phyloP scores from a whole-genome alignment of 2,888 invertebrate genomes.

The Rhagophthalmus giganteus region DNA sequence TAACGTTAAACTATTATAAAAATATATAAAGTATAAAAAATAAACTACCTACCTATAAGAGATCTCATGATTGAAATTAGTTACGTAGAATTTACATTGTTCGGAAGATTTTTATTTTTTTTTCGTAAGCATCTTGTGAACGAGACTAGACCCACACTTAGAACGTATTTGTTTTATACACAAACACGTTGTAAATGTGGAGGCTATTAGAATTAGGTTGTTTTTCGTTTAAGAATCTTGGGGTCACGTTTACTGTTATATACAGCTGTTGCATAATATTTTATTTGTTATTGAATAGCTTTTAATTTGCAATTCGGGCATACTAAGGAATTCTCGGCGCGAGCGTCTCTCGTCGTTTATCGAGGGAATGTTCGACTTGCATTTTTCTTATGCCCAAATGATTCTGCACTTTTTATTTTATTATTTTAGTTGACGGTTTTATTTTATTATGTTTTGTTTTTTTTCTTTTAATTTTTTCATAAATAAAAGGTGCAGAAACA shows the following conservation, averaged over 20 bases:
- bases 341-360: too few species aligned
- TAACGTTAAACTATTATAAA: constrained; percentile 46
- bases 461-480: too few species aligned
- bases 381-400: too few species aligned
- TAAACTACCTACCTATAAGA: constrained; percentile 53
- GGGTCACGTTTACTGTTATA: constrained; percentile 15
- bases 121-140: constrained; percentile 38
- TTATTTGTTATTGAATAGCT: constrained; percentile 6
- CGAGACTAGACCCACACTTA: constrained; percentile 31
- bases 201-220: constrained; percentile 30
- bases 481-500: constrained; percentile 35
- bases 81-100: constrained; percentile 45
- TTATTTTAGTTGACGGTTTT: constrained; percentile 27
- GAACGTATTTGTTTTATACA: constrained; percentile 28
- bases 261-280: constrained; percentile 5
- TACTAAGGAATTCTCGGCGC: too few species aligned
- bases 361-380: too few species aligned
- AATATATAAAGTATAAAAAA: constrained; percentile 43
- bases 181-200: constrained; percentile 34
- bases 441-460: constrained; percentile 35
- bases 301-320: not conserved
- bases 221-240: constrained; percentile 28
- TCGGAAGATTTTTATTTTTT: constrained; percentile 55
- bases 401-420: constrained; percentile 24
- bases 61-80: constrained; percentile 57